A percentile compares a stretch with the other conserved stretches of the same genome.
Conservation (phyloP, 2,797 vertebrate species). For the Protonibea diacanthus region DNA sequence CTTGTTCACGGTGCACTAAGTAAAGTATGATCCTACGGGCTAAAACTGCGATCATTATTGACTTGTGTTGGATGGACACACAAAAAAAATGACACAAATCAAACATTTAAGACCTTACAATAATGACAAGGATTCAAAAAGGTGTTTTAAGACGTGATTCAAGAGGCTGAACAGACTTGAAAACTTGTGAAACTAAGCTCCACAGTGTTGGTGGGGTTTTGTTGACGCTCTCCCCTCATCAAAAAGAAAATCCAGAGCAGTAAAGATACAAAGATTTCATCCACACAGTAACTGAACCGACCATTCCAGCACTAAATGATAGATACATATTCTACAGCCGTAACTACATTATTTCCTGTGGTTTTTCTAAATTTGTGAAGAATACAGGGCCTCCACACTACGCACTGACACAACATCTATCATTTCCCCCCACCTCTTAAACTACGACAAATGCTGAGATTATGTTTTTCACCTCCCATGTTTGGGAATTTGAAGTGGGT, state of each 20-base stretch:
- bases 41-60: not conserved
- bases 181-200: not conserved
- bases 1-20: not conserved
- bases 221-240: not conserved
- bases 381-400: not conserved
- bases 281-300: not conserved
- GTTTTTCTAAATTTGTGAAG: conserved; percentile 3
- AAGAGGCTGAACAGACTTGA: not conserved
- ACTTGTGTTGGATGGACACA: not conserved
- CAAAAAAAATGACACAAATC: not conserved
- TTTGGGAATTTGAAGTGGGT: conserved; percentile 15
- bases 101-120: not conserved
- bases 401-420: too few species aligned
- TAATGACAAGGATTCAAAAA: conserved; percentile 2
- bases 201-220: conserved; percentile 5
- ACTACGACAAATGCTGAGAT: not conserved
- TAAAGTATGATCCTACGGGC: not conserved
- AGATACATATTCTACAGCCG: not conserved
- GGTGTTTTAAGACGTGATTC: not conserved
- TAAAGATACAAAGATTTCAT: not conserved
- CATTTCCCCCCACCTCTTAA: too few species aligned
- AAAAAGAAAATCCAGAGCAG: conserved; percentile 20
- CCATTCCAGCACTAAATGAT: not conserved
- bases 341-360: not conserved
- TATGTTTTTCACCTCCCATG: not conserved